A percentile compares a stretch with the other conserved stretches of the same genome.
Evolutionary conservation across 2,113 vertebrate genomes (phyloP).

Genomic region (Marmota flaviventris): DNA sequence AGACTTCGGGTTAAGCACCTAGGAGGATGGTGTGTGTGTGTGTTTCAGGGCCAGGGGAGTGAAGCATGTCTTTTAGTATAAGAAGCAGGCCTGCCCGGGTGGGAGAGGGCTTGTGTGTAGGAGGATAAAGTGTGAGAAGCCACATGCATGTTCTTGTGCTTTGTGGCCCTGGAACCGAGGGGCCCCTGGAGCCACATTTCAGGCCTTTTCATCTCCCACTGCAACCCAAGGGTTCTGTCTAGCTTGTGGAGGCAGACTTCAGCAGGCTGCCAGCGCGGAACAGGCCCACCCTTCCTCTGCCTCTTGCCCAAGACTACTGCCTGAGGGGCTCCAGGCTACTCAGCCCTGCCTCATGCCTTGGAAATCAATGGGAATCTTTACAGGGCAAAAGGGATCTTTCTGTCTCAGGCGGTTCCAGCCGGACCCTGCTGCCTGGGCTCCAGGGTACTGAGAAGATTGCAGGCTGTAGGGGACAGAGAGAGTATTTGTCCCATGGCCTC

Average conservation of each 20-base stretch:
- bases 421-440: background rate
- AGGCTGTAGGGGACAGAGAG: background rate
- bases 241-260: background rate
- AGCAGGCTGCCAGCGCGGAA: background rate
- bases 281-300: background rate
- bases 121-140: background rate
- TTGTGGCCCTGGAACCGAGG: no score
- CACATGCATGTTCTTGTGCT: background rate
- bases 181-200: background rate
- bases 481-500: background rate
- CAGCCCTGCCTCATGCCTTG: background rate
- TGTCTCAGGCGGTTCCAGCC: background rate
- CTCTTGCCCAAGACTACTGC: background rate
- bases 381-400: background rate
- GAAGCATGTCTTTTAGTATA: background rate
- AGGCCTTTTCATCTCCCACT: background rate
- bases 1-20: background rate
- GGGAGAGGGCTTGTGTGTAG: background rate
- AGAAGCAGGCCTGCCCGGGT: background rate
- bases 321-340: background rate
- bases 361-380: background rate
- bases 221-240: background rate
- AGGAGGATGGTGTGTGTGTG: background rate
- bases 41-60: background rate
- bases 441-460: background rate